Evolutionary conservation across 2,888 invertebrate species (phyloP), one percentile per base, ranked within the genome.

Genomic region (Nasonovia ribisnigri): DNA sequence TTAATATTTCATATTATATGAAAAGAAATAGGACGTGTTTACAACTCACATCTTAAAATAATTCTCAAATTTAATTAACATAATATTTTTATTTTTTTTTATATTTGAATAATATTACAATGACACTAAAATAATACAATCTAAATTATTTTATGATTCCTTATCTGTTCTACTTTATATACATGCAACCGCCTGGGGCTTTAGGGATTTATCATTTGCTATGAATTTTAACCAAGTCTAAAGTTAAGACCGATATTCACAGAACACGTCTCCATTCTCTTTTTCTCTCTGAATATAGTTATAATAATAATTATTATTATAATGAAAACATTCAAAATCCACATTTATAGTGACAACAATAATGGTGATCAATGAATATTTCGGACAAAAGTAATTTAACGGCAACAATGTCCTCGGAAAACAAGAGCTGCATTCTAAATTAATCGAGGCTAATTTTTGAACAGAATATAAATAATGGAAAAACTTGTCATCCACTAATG

Each of bases 381-480:
- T 86, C 86, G 90, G 93, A 90, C 90, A 90, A 93, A 90, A 93
- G 93, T 93, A 93, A 93, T 93, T 93, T 93, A 86, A 93, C 60
- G 86, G 84, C 86, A 67, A 90, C 90, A 93, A 90, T 86, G 93
- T 90, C 86, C 93, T 90, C 90, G 93, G 51, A 93, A 93, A 93
- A 90, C 90, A 67, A 86, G 86, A 86, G 86, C 86, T 86, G 84
- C 93, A 46, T 90, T 90, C 60, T 57, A 93, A 93, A 93, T 93
- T 93, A 93, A 93, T 93, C 86, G 86, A 93, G 90, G 84, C 90
- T 93, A 93, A 93, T 93, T 93, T 93, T 93, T 60, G 93, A 90
- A 90, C 90, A n/a, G 84, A 93, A 93, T 90, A 93, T 90, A 93
- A 90, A 93, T 93, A 93, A 93, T 90, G 93, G 90, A 87, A 93